These are phyloP conservation scores for Uropetala carovei DNA, from an alignment of 2,888 invertebrate genomes.

Conservation along the genomic window DNA sequence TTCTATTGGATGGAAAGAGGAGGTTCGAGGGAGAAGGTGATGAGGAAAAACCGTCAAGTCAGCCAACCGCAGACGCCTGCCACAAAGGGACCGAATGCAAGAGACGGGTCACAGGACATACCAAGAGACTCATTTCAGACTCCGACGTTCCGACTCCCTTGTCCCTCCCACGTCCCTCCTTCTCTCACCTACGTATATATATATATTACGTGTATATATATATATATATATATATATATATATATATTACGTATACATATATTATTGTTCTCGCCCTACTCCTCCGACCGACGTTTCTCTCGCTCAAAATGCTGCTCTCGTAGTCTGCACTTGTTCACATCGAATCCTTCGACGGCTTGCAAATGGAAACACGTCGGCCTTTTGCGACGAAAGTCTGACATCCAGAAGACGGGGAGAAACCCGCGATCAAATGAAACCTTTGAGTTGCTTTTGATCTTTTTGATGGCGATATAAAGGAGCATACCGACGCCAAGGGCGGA, in stretches of 20 bases:
- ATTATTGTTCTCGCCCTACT: background rate
- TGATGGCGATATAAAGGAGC: too few species aligned
- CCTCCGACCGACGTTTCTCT: background rate
- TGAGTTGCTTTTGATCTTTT: too few species aligned
- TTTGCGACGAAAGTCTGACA: too few species aligned
- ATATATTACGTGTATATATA: too few species aligned
- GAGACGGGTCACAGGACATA: constrained; percentile 9
- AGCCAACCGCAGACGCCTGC: background rate
- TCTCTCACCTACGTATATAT: background rate
- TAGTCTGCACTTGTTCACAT: background rate
- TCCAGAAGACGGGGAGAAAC: too few species aligned
- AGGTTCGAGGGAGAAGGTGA: background rate
- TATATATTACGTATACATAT: too few species aligned
- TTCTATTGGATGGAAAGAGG: constrained; percentile 9
- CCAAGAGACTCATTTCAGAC: background rate
- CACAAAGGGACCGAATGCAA: constrained; percentile 7
- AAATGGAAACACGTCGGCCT: too few species aligned
- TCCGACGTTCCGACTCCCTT: background rate
- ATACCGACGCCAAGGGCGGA: too few species aligned
- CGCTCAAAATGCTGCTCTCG: background rate
- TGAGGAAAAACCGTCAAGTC: background rate
- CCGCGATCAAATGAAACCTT: too few species aligned
- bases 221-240: too few species aligned
- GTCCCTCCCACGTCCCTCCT: background rate
- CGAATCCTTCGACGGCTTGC: too few species aligned